Evolutionary conservation across 2,797 vertebrate species (phyloP), one percentile per base, ranked within the genome.

Genomic region (Danio albolineatus): DNA sequence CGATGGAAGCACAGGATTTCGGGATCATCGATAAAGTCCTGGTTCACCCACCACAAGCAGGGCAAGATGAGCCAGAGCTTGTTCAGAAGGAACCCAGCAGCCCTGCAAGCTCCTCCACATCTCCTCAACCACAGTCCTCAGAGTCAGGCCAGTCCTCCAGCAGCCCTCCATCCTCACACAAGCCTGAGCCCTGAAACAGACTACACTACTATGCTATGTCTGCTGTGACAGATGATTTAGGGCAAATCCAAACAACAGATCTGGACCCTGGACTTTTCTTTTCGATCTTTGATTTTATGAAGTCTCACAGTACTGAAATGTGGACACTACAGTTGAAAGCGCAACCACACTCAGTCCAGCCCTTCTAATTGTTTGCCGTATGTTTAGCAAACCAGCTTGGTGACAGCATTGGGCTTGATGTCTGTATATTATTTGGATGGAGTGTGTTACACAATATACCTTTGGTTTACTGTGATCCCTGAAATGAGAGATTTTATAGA

Each of bases 1-100:
- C 97, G 0, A 95, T 97, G 86, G 95, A 98, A 87, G 97, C 96
- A 0, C 96, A 97, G 90, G 96, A 97, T 83, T 98, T 98, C 0
- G 97, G 97, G 5, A 89, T 98, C 73, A 93, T 98, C 7, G 97
- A 98, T 89, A 92, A 92, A 77, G 96, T 98, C 19, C 90, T 98
- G 83, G 96, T 97, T 39, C 97, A 97, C 78, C 97, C 96, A 0
- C 97, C 96, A 0, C 95, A 96, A 49, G 93, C 95, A 0, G 96
- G 96, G 0, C 92, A 96, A 87, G 97, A 98, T 0, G 96, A 98
- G 78, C 97, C 96, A 0, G 93, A 95, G 73, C 88, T 98, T 81
- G 94, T 97, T 17, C 95, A 95, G 70, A 98, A 97, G 81, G 94
- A 96, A 78, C 85, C 89, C 0, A 38, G 76, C 0, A 76, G 81